Base-by-base conservation (phyloP, 1,140 invertebrate genomes). In the Acyrthosiphon pisum region DNA sequence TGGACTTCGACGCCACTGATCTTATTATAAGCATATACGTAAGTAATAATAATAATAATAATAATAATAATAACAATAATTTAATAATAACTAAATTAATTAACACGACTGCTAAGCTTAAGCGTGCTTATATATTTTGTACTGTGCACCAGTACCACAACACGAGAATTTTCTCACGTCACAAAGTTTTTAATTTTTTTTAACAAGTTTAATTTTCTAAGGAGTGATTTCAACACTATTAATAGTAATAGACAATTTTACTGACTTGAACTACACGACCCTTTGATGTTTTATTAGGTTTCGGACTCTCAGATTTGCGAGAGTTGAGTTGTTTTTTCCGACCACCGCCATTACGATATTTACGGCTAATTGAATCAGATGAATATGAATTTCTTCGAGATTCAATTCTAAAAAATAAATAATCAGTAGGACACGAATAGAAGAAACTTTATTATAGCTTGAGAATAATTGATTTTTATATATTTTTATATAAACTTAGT, bases 351-450 rank as follows among this genome's bases (percentile, higher is more conserved):
- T 50, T 93, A n/a, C 91, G 91, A 50, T 86, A 53, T 84, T 84
- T 93, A 44, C 81, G 44, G 41, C 48, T 86, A 44, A 93, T 86
- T 4, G 91, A 93, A 53, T 93, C 91, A 6, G 91, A 93, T 6
- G 91, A 93, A 37, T 93, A 41, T 22, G 91, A 93, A 93, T 93
- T 93, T 86, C 91, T 53, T 56, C 91, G 76, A 86, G 35, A 37
- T 50, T 93, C 91, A 41, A 37, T 86, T 84, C 91, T 93, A 23
- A 30, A 86, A 92, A 56, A 53, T 44, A 86, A 93, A 86, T 56
- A 23, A 37, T 37, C 8, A 53, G 11, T 44, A 41, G 2, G 6
- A 37, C 9, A 53, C 9, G 0, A 68, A 6, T 68, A 68, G n/a
- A n/a, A n/a, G 30, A 6, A 76, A 11, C 0, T 20, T 76, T 6